These are phyloP conservation scores for Drepanosiphum platanoidis DNA, from an alignment of 2,888 invertebrate genomes.

Conservation along the genomic window DNA sequence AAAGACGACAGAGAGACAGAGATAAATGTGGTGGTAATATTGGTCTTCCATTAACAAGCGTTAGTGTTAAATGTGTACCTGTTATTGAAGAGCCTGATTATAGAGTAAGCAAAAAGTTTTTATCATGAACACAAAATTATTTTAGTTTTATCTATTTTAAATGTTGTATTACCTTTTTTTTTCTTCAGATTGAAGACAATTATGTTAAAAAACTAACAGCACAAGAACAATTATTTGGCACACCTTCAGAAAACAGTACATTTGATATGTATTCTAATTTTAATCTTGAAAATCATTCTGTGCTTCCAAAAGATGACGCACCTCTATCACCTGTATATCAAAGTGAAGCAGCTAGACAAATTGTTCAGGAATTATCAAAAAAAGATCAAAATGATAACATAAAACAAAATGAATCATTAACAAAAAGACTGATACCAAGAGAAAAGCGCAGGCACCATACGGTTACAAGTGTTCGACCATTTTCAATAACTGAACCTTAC, in stretches of 20 bases:
- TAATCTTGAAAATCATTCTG: constrained; percentile 58
- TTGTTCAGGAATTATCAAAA: constrained; percentile 79
- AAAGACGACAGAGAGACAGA: constrained; percentile 82
- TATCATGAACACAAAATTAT: background rate
- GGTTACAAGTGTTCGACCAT: constrained; percentile 70
- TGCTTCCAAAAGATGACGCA: constrained; percentile 66
- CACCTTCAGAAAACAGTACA: constrained; percentile 65
- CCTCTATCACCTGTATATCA: constrained; percentile 84
- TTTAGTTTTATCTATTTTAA: background rate
- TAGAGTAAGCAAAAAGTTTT: constrained; percentile 22
- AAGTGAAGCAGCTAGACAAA: constrained; percentile 86
- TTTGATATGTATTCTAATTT: constrained; percentile 42
- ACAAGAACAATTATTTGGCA: constrained; percentile 67
- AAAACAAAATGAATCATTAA: constrained; percentile 60
- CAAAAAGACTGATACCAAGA: constrained; percentile 76
- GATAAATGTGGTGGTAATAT: constrained; percentile 72
- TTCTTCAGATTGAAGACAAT: constrained; percentile 40
- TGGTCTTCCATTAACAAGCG: constrained; percentile 66
- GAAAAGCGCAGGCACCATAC: constrained; percentile 89
- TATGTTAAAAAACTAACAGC: constrained; percentile 65
- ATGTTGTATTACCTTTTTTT: background rate
- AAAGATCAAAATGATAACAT: constrained; percentile 71
- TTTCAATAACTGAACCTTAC: constrained; percentile 57
- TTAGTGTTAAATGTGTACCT: constrained; percentile 65
- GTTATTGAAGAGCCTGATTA: constrained; percentile 67